Percentiles rank a stretch among this genome's conserved stretches.
Evolutionary conservation across 2,888 invertebrate genomes (phyloP).

Genomic region (Drosophila antonietae): DNA sequence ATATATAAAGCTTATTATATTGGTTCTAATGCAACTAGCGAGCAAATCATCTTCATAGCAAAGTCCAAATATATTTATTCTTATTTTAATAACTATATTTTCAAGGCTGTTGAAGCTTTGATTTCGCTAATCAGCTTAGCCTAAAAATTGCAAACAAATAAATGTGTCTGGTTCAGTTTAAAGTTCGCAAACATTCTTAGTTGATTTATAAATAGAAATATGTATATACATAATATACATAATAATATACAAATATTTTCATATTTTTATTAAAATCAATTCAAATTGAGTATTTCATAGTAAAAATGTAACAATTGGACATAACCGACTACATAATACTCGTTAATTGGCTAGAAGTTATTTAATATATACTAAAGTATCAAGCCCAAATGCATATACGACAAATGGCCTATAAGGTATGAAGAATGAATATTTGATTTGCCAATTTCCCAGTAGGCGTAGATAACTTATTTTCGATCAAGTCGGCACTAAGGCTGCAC

Average conservation of each 20-base stretch:
- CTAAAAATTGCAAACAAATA: background rate
- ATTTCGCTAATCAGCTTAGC: background rate
- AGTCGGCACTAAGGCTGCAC: background rate
- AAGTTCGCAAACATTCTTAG: background rate
- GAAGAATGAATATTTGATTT: background rate
- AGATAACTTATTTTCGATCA: background rate
- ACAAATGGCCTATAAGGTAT: too few relatives aligned
- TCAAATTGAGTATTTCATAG: background rate
- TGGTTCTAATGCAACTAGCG: background rate
- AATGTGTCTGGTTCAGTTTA: background rate
- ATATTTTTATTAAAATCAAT: background rate
- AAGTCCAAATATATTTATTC: background rate
- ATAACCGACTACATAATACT: background rate
- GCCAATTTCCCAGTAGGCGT: background rate
- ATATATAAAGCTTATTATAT: background rate
- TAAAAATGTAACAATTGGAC: background rate
- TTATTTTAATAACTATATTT: background rate
- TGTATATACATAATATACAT: background rate
- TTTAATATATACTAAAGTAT: background rate
- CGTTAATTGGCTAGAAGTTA: background rate
- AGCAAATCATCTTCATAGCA: background rate
- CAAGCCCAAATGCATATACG: too few relatives aligned
- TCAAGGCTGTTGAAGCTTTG: background rate
- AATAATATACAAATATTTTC: background rate
- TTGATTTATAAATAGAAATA: background rate